Evolutionary conservation across 2,113 vertebrate species (phyloP).

Genomic region (Hipposideros armiger): DNA sequence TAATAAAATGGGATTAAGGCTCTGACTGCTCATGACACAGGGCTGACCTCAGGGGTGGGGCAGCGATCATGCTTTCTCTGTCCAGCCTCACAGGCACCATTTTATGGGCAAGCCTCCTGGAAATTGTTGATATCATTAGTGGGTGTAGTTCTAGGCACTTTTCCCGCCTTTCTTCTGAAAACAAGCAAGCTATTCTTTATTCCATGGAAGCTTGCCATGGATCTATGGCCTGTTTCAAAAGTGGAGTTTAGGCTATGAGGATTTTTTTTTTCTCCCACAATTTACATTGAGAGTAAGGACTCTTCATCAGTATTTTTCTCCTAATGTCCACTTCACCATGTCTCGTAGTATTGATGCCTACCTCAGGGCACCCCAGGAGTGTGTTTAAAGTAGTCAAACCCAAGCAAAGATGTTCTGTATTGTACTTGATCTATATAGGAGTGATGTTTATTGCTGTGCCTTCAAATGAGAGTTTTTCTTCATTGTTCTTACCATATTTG

Average conservation of each 20-base stretch:
- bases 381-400: background rate
- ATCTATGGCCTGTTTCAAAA: background rate
- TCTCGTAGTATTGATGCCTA: background rate
- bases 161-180: slow-evolving; percentile 52
- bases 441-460: background rate
- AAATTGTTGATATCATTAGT: slow-evolving; percentile 43
- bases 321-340: background rate
- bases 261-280: background rate
- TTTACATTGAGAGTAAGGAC: background rate
- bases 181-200: slow-evolving; percentile 54
- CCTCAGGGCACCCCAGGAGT: background rate
- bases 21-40: background rate
- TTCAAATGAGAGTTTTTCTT: background rate
- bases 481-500: background rate
- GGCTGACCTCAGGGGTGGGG: background rate
- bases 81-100: slow-evolving; percentile 43
- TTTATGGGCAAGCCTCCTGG: slow-evolving; percentile 32
- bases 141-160: slow-evolving; percentile 51
- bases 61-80: background rate
- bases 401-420: background rate
- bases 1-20: background rate
- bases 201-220: background rate
- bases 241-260: background rate
- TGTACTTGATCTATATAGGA: background rate
- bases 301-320: background rate